Conservation (phyloP, 2,888 invertebrate species). For the Trissonchulus sp. region DNA sequence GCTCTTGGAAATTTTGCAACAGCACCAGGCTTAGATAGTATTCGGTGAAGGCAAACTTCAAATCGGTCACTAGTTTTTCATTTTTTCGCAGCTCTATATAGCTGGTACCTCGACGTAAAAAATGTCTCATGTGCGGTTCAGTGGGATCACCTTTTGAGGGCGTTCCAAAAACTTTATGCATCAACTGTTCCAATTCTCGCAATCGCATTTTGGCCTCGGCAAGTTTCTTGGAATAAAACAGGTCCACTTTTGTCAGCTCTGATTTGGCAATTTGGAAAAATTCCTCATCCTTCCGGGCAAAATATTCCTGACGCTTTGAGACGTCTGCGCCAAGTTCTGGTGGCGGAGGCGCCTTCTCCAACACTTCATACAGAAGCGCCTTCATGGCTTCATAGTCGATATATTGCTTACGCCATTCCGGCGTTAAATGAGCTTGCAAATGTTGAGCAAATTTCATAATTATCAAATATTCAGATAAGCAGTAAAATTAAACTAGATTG, state of each 20-base stretch:
- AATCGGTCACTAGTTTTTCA: slow-evolving; percentile 74
- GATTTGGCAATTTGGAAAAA: slow-evolving; percentile 87
- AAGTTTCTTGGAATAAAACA: slow-evolving; percentile 78
- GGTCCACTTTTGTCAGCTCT: slow-evolving; percentile 90
- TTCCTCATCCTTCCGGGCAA: slow-evolving; percentile 76
- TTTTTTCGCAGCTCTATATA: neutral
- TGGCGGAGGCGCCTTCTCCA: slow-evolving; percentile 83
- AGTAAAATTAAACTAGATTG: too few relatives aligned
- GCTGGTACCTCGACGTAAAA: neutral
- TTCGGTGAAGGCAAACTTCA: slow-evolving; percentile 96
- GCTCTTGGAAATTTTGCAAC: slow-evolving; percentile 61
- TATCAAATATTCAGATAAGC: neutral
- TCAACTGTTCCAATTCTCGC: slow-evolving; percentile 79
- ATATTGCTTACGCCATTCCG: slow-evolving; percentile 97
- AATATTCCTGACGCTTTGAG: slow-evolving; percentile 37
- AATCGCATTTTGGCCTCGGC: slow-evolving; percentile 94
- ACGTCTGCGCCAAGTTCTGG: too few relatives aligned
- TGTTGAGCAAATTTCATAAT: slow-evolving; percentile 98
- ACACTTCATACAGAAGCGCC: slow-evolving; percentile 81
- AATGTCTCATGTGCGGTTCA: too few relatives aligned
- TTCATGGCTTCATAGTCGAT: slow-evolving; percentile 74
- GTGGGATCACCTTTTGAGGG: too few relatives aligned
- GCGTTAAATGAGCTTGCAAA: slow-evolving; percentile 91
- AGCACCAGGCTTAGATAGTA: slow-evolving; percentile 93
- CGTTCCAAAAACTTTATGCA: too few relatives aligned